Base-by-base conservation (phyloP, 2,888 invertebrate genomes). In the Noctua janthe region DNA sequence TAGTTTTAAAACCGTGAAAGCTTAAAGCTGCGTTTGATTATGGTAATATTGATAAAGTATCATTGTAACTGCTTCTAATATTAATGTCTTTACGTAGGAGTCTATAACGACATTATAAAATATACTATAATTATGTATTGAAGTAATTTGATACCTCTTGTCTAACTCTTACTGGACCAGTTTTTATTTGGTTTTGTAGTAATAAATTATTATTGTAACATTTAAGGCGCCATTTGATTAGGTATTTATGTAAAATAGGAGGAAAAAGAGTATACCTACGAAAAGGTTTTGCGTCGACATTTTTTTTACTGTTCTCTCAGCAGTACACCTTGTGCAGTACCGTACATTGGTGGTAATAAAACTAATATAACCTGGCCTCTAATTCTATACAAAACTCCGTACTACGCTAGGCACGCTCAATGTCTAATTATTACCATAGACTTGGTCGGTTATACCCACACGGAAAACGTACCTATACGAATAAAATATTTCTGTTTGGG, bases 101-200 rank as follows among this genome's bases (percentile, higher is more conserved):
- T 35, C 13, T 54, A 66, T 73, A 87, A 73, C 81, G 81, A 76
- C 75, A 77, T 66, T 74, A 74, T 81, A 84, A 87, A 78, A 29
- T 82, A 82, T 86, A 86, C 51, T 69, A 78, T 86, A 84, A 86
- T 86, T 84, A 86, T 81, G n/a, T 86, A 69, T 86, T 81, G 20
- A 73, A 78, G 86, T 87, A 86, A 86, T 84, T 78, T 86, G 86
- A 86, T 84, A 84, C 75, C 10, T 29, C 73, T 56, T 54, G 71
- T 74, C 17, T 39, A 75, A 86, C 49, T 81, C 15, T 78, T 87
- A 84, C 74, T 80, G 23, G 71, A 83, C 51, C 67, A 51, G 39
- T 74, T 86, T 87, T 86, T 86, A 86, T 87, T 56, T 81, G 77
- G 1, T 78, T 51, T 84, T 49, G 35, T 67, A 49, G 77, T 64